Base-by-base conservation (phyloP, 2,888 invertebrate species). In the Drosophila tripunctata region DNA sequence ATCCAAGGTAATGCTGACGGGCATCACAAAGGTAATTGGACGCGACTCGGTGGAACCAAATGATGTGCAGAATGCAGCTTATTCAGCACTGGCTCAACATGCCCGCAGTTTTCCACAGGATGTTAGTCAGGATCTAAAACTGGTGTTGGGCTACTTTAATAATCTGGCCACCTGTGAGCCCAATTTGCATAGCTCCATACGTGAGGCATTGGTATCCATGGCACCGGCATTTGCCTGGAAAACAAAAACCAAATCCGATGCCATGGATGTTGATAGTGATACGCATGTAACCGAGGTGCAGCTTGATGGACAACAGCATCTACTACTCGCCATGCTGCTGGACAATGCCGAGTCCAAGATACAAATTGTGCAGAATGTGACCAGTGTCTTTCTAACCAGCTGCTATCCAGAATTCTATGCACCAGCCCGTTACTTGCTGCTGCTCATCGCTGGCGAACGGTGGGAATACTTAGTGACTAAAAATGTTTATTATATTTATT, bases 371-470 rank as follows among this genome's bases (percentile, higher is more conserved):
- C 93, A 98, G 60, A 95, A 96, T 91, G 95, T 96, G 33, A 96
- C 96, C 2, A 96, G 96, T 84, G 94, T 96, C 63, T 97, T 96
- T 85, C 93, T 96, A 0, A 94, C 95, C 2, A 94, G 94, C 5
- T 95, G 97, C 72, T 98, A 97, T 91, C 96, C 96, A 0, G 93
- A 94, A 27, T 93, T 96, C 84, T 96, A 96, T 90, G 94, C 96
- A 0, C 95, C 96, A 0, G 96, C 97, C 0, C 93, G 96, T 84
- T 97, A 96, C 89, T 92, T 97, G 7, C 91, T 98, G 52, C 92
- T 98, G 14, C 90, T 97, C 55, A 96, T 97, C 27, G 95, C 95
- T 74, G 97, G 97, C 40, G 97, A 98, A 89, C 93, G 93, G 96
- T 96, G 90, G 66, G 22, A n/a, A n/a, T n/a, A n/a, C n/a, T n/a